Evolutionary conservation across 2,113 vertebrate species (phyloP).

Genomic region (Balaeniceps rex): DNA sequence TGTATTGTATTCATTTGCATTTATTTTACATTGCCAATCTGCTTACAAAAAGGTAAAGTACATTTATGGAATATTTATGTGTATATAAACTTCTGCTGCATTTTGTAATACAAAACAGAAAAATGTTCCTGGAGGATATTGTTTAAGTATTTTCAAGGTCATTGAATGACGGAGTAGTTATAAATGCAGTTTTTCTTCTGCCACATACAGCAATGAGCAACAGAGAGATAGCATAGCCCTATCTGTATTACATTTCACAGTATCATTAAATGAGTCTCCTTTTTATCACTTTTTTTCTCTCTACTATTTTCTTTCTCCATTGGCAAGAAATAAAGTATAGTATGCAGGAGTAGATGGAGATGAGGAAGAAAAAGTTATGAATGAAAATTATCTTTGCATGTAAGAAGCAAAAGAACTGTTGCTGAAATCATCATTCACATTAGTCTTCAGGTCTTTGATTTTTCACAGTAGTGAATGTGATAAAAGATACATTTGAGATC

Average conservation of each 20-base stretch:
- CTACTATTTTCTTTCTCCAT: background rate
- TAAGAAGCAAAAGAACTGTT: background rate
- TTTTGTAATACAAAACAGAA: background rate
- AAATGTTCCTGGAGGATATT: background rate
- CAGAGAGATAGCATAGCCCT: background rate
- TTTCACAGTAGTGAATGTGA: background rate
- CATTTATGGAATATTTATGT: conserved; percentile 4
- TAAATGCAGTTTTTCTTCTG: background rate
- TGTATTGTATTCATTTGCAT: background rate
- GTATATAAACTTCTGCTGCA: background rate
- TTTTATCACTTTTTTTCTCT: background rate
- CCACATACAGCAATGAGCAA: background rate
- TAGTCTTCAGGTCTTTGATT: background rate
- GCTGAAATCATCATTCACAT: background rate
- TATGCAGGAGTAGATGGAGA: background rate
- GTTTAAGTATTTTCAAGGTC: background rate
- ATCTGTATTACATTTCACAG: background rate
- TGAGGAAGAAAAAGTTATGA: background rate
- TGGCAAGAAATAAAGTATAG: background rate
- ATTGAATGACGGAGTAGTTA: background rate
- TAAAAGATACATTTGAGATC: background rate
- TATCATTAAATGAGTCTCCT: background rate
- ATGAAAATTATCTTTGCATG: background rate
- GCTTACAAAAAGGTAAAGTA: background rate
- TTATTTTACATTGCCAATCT: background rate